Percentiles rank a stretch among this genome's conserved stretches.
Conservation (phyloP, 2,113 vertebrate genomes). For the Anas platyrhynchos region DNA sequence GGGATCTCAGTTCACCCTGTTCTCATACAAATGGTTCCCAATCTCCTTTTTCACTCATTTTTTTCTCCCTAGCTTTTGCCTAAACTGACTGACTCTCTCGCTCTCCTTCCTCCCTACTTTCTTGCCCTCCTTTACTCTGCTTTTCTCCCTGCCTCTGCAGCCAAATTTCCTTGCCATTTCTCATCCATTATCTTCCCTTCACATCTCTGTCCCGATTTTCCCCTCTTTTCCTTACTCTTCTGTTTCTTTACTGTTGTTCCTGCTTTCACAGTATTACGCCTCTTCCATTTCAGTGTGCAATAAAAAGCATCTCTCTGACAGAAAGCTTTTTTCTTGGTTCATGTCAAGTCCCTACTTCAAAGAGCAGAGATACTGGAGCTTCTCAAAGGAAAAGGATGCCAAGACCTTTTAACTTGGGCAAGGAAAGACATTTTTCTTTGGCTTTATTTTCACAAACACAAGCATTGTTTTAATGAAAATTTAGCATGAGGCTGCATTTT, state of each 20-base stretch:
- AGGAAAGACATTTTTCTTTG: not conserved
- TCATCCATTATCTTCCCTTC: not conserved
- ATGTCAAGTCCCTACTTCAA: not conserved
- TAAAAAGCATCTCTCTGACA: not conserved
- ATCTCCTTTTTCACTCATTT: not conserved
- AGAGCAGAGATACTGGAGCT: not conserved
- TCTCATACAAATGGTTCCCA: not conserved
- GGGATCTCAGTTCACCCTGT: not conserved
- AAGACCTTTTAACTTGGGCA: not conserved
- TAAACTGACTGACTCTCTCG: not conserved
- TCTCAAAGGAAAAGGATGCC: not conserved
- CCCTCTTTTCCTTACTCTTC: not conserved
- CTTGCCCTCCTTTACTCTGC: not conserved
- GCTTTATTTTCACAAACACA: not conserved
- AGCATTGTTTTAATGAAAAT: not conserved
- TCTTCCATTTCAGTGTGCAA: not conserved
- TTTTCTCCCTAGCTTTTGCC: not conserved
- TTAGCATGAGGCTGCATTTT: not conserved
- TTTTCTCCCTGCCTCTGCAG: not conserved
- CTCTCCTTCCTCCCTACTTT: not conserved
- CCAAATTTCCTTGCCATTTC: not conserved
- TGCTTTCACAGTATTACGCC: not conserved
- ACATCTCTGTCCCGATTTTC: not conserved
- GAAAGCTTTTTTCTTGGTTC: not conserved
- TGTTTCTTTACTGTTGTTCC: not conserved